These are phyloP conservation scores for Hyles lineata DNA, from an alignment of 2,888 invertebrate genomes.

Conservation along the genomic window DNA sequence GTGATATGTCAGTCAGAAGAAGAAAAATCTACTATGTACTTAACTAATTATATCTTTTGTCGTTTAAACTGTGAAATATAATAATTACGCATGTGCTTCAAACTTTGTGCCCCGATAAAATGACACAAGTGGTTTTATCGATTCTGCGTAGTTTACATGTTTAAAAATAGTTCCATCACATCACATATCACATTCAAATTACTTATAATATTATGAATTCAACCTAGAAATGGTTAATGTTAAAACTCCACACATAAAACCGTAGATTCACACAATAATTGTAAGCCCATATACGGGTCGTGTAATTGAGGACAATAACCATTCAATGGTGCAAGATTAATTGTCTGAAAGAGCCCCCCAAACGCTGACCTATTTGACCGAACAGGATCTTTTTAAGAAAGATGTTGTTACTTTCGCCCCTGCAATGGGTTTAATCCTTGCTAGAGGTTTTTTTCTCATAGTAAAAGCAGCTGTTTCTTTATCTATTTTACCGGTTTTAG, in stretches of 20 bases:
- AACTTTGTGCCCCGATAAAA: too few relatives aligned
- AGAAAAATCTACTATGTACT: too few relatives aligned
- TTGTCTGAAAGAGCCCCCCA: constrained; percentile 41
- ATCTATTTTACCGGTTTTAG: constrained; percentile 64
- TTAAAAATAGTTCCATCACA: too few relatives aligned
- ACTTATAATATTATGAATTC: too few relatives aligned
- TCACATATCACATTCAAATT: too few relatives aligned
- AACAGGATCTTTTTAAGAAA: constrained; percentile 24
- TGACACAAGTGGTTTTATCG: too few relatives aligned
- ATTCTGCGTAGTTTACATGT: too few relatives aligned
- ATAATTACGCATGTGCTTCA: too few relatives aligned
- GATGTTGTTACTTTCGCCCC: constrained; percentile 44
- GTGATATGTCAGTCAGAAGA: too few relatives aligned
- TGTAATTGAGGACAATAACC: constrained; percentile 31
- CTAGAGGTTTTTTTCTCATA: constrained; percentile 60
- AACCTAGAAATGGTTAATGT: neutral
- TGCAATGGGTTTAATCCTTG: constrained; percentile 56
- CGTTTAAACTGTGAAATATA: too few relatives aligned
- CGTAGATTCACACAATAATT: constrained; percentile 4
- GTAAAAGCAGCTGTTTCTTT: constrained; percentile 56
- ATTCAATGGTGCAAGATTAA: constrained; percentile 45
- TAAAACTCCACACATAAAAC: neutral
- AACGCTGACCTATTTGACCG: constrained; percentile 45
- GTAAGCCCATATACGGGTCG: constrained; percentile 25
- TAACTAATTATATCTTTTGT: too few relatives aligned